These are phyloP conservation scores for Sipha flava DNA, from an alignment of 1,140 invertebrate genomes.

Conservation along the genomic window DNA sequence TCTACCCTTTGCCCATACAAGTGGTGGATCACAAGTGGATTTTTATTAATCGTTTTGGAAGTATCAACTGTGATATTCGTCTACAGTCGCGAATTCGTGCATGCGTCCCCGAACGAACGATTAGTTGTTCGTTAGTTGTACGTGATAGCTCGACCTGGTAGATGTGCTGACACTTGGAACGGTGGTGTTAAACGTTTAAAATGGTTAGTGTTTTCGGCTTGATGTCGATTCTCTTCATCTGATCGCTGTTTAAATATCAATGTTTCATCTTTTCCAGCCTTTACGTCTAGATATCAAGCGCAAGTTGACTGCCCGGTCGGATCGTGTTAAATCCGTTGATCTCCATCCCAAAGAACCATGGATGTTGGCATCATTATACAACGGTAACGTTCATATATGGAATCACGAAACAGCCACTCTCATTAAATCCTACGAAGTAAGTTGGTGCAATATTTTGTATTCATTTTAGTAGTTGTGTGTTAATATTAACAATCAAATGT, in stretches of 20 bases:
- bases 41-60: not conserved
- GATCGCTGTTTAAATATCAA: not conserved
- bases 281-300: slow-evolving; percentile 95
- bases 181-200: not conserved
- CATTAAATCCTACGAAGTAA: slow-evolving; percentile 84
- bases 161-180: not conserved
- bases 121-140: too few relatives aligned
- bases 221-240: too few relatives aligned
- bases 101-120: not conserved
- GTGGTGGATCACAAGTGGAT: not conserved
- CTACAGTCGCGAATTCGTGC: not conserved
- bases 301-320: slow-evolving; percentile 91
- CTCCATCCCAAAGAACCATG: slow-evolving; percentile 95
- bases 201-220: not conserved
- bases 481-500: too few relatives aligned
- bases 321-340: slow-evolving; percentile 96
- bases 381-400: slow-evolving; percentile 99
- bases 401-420: slow-evolving; percentile 90
- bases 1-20: not conserved
- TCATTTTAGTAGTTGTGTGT: too few relatives aligned
- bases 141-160: not conserved
- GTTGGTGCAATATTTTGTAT: not conserved
- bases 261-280: slow-evolving; percentile 55
- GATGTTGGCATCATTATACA: slow-evolving; percentile 96
- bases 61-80: too few relatives aligned